Evolutionary conservation across 2,113 vertebrate genomes (phyloP).

Genomic region (Panurus biarmicus): DNA sequence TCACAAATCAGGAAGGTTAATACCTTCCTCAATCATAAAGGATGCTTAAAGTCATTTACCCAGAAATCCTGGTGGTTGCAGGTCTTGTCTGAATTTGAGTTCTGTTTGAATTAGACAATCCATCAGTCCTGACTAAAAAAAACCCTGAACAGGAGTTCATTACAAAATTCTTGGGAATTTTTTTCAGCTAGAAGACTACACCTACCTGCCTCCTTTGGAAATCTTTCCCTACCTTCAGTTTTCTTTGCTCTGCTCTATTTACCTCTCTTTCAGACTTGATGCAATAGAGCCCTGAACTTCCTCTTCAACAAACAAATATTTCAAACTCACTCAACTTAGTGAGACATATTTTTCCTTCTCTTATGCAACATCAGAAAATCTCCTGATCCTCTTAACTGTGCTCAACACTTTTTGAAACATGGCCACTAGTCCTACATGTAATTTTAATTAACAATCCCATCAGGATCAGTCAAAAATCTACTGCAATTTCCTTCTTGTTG

Average conservation of each 20-base stretch:
- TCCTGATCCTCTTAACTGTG: background rate
- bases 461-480: background rate
- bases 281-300: background rate
- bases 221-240: background rate
- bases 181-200: background rate
- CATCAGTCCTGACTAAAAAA: background rate
- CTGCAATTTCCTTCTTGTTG: background rate
- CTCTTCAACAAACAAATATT: background rate
- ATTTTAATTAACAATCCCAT: background rate
- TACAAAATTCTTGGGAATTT: background rate
- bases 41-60: background rate
- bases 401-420: background rate
- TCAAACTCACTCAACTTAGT: background rate
- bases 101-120: background rate
- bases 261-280: background rate
- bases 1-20: background rate
- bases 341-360: background rate
- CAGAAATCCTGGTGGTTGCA: background rate
- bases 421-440: rapidly evolving
- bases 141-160: background rate
- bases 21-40: background rate
- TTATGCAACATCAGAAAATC: background rate
- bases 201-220: background rate
- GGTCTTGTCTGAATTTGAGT: background rate
- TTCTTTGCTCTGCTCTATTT: background rate